Conservation (phyloP, 2,113 vertebrate genomes). For the Poeciliopsis prolifica region DNA sequence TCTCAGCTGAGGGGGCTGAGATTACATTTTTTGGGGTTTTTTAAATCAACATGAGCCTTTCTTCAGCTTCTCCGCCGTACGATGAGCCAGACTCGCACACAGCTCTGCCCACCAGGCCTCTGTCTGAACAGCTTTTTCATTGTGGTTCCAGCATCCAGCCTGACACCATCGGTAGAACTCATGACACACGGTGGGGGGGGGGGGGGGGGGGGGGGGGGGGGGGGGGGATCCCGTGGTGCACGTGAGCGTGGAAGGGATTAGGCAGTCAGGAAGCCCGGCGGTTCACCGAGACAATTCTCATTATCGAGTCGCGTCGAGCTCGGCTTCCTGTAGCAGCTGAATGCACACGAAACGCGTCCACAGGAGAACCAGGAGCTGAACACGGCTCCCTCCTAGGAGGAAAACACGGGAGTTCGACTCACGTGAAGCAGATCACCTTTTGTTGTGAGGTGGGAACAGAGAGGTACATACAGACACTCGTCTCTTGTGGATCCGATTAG, state of each 20-base stretch:
- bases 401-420: background rate
- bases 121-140: conserved; percentile 26
- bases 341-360: background rate
- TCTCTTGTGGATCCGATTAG: conserved; percentile 51
- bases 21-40: too few relatives aligned
- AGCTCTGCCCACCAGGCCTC: conserved; percentile 17
- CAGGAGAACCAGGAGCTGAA: background rate
- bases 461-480: conserved; percentile 25
- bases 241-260: background rate
- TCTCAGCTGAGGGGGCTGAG: conserved; percentile 24
- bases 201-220: background rate
- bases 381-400: background rate
- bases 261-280: background rate
- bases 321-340: background rate
- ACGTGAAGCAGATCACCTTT: background rate
- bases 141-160: conserved; percentile 19
- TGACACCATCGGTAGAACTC: conserved; percentile 25
- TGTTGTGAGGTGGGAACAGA: background rate
- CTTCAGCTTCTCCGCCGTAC: conserved; percentile 2
- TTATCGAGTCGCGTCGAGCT: background rate
- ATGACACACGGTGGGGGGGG: conserved; percentile 21
- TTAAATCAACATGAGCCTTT: conserved; percentile 7
- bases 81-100: conserved; percentile 7
- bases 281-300: background rate
- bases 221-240: background rate